A percentile compares a stretch with the other conserved stretches of the same genome.
Conservation (phyloP, 2,797 vertebrate genomes). For the Thamnophis elegans region DNA sequence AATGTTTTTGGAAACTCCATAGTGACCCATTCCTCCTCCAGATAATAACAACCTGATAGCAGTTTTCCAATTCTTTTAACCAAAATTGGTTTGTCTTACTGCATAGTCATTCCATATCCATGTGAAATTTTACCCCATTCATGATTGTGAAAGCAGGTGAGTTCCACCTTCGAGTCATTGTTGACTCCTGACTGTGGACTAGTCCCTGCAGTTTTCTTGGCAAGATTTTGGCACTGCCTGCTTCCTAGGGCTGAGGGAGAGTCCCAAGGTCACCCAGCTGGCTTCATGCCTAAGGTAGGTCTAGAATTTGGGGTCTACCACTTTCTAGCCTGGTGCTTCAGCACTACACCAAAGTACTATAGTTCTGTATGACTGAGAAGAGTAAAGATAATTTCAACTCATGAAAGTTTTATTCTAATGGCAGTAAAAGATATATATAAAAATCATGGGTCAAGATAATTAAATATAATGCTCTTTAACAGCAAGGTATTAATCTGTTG, state of each 20-base stretch:
- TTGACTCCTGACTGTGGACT: background rate
- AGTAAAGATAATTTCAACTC: background rate
- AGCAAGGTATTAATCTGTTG: background rate
- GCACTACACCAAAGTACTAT: background rate
- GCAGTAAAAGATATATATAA: background rate
- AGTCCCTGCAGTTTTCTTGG: background rate
- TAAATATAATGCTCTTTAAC: background rate
- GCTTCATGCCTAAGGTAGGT: background rate
- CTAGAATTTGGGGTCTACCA: background rate
- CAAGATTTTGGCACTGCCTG: background rate
- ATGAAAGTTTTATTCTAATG: background rate
- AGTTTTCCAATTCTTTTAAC: background rate
- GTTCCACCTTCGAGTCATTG: background rate
- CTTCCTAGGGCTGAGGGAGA: background rate
- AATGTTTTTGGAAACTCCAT: background rate
- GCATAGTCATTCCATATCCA: background rate
- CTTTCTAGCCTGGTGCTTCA: background rate
- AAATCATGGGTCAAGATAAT: background rate
- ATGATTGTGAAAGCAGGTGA: background rate
- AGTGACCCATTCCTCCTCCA: background rate
- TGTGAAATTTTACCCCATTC: background rate
- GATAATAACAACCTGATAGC: background rate
- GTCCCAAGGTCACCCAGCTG: background rate
- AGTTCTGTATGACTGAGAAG: background rate
- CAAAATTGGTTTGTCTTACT: background rate